Evolutionary conservation across 1,140 invertebrate genomes (phyloP), one percentile per base, ranked within the genome.

Genomic region (Nebria ingens): DNA sequence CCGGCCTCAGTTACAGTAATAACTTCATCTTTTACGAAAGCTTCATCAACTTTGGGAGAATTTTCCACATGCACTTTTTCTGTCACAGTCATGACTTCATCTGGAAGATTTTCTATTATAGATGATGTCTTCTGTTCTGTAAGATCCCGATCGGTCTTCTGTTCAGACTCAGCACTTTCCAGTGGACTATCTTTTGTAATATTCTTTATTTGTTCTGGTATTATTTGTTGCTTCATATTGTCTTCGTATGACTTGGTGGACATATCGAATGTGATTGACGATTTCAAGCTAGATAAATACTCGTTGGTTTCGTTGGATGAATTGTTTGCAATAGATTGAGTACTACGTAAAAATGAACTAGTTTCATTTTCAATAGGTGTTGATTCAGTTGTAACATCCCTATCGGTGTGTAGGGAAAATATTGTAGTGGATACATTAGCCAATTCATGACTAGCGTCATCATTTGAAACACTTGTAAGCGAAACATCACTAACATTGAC

Each of bases 401-500:
- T 45, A 45, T n/a, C n/a, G n/a, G 6, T 34, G n/a, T n/a, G 6
- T 6, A 34, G 6, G n/a, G 25, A 34, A 34, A n/a, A 9, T 6
- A n/a, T n/a, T 34, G 25, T 34, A 34, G 25, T 9, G 6, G 40
- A 12, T 45, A 17, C 40, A 13, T 51, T 20, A 22, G 50, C 13
- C 19, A 51, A 51, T 19, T 21, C 50, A 12, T 50, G 45, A 50
- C 12, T 21, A 51, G 50, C 11, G 45, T 50, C 25, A 50, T 19
- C 19, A 21, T 22, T 21, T 13, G 50, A 12, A 51, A 51, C 50
- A 51, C 19, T 22, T 4, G 21, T 21, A 20, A 51, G 21, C 19
- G 21, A 21, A 12, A 21, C 2, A 2, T 51, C 50, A 51, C 50
- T 51, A 51, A 51, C 50, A 51, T 51, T 51, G 19, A 21, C 19